These are phyloP conservation scores for Drosophila paranaensis DNA, from an alignment of 2,888 invertebrate genomes.

Conservation along the genomic window DNA sequence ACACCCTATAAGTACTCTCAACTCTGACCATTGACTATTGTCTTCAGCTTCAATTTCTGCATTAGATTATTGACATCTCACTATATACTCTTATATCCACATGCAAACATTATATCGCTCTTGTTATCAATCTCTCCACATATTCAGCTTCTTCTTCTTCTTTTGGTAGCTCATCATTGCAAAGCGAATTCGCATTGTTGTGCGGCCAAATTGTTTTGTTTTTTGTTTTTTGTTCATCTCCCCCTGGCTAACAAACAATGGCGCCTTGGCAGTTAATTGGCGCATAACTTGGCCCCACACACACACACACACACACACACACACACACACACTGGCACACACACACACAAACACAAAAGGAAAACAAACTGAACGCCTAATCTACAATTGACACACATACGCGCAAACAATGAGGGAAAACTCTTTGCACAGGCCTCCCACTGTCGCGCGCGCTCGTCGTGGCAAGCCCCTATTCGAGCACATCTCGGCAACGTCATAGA, in stretches of 20 bases:
- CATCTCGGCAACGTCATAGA: constrained; percentile 47
- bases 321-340: constrained; percentile 15
- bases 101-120: neutral
- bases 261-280: constrained; percentile 68
- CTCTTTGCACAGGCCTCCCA: constrained; percentile 52
- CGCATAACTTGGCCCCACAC: constrained; percentile 67
- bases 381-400: constrained; percentile 80
- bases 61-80: too few relatives aligned
- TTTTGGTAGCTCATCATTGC: constrained; percentile 37
- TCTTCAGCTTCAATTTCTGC: neutral
- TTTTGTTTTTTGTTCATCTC: neutral
- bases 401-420: constrained; percentile 71
- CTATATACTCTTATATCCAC: neutral
- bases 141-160: neutral
- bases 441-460: neutral
- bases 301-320: constrained; percentile 21
- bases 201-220: constrained; percentile 41
- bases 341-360: constrained; percentile 25
- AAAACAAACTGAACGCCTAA: constrained; percentile 72
- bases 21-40: too few relatives aligned
- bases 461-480: neutral
- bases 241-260: constrained; percentile 47
- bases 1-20: neutral
- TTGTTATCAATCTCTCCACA: neutral
- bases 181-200: constrained; percentile 50